phyloP scores from a whole-genome alignment of 2,888 invertebrate species.

The Chalcis sispes region DNA sequence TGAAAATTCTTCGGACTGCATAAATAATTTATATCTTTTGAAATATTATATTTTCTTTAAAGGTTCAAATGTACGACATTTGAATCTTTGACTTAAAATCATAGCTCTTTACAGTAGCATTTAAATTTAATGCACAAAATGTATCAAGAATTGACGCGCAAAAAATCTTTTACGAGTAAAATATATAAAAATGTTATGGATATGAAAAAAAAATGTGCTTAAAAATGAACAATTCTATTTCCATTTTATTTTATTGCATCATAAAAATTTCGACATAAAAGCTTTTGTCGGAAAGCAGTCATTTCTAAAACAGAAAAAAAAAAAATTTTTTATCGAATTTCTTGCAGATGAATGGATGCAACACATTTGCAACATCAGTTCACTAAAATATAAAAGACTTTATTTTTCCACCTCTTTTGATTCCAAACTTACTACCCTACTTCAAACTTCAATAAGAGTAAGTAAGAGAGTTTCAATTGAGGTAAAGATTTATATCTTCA shows the following conservation, averaged over 20 bases:
- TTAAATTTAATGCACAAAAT: no score
- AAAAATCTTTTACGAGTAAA: no score
- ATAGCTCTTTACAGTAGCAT: no score
- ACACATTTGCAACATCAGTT: not conserved
- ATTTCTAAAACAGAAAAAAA: not conserved
- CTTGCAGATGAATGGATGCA: not conserved
- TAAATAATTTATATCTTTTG: no score
- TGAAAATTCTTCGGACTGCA: no score
- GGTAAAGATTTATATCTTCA: not conserved
- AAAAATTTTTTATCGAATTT: constrained; percentile 1
- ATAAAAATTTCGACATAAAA: not conserved
- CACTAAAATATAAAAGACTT: not conserved
- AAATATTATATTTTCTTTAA: no score
- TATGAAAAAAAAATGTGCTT: no score
- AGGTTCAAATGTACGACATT: no score
- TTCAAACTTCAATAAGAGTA: not conserved
- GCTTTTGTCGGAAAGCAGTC: not conserved
- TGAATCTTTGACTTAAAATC: no score
- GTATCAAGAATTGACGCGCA: no score
- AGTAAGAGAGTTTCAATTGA: constrained; percentile 1
- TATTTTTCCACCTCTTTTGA: not conserved
- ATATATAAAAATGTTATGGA: no score
- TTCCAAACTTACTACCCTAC: not conserved
- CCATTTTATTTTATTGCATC: not conserved
- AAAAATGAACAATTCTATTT: no score